Evolutionary conservation across 1,140 invertebrate species (phyloP), one percentile per base, ranked within the genome.

Genomic region (Teleopsis dalmanni): DNA sequence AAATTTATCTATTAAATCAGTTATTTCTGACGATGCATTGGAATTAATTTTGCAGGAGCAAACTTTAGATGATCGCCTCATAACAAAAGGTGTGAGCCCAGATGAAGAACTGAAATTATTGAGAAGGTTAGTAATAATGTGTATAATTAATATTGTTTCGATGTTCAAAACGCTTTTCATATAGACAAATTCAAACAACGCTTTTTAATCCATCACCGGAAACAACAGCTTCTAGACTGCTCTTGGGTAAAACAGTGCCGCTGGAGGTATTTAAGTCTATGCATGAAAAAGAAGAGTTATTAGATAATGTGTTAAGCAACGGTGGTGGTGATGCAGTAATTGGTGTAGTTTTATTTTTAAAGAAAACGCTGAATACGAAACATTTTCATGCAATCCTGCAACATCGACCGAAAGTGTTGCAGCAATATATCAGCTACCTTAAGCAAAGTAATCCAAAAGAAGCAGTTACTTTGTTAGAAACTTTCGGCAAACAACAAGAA

Each of bases 251-350:
- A 11, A 44, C 44, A 1, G 73, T 67, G 31, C 72, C 74, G 0
- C 48, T 81, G 13, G 73, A 78, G 48, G 56, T 65, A 26, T 79
- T 79, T 25, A 72, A 75, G 49, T 78, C 75, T 16, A 49, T 79
- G 46, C 71, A 73, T 36, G 75, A 75, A 46, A 81, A 81, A 54
- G 75, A 73, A n/a, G 64, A 76, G 44, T 49, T 80, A n/a, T 52
- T 81, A 10, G 75, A 78, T 53, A 75, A 71, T 36, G 73, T 78
- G 0, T 58, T 79, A 16, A 62, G 68, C 14, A 64, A 76, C 8
- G 76, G 78, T 4, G 75, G 77, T 50, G 79, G 78, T 3, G 77
- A 80, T 72, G 74, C 73, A 13, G 75, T 81, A 29, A 59, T 80
- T 44, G 70, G 70, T 25, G 79, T 80, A 53, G 58, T 79, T 0